Percentiles rank a stretch among this genome's conserved stretches.
phyloP scores from a whole-genome alignment of 2,888 invertebrate species.

The Hirtodrosophila trivittata region DNA sequence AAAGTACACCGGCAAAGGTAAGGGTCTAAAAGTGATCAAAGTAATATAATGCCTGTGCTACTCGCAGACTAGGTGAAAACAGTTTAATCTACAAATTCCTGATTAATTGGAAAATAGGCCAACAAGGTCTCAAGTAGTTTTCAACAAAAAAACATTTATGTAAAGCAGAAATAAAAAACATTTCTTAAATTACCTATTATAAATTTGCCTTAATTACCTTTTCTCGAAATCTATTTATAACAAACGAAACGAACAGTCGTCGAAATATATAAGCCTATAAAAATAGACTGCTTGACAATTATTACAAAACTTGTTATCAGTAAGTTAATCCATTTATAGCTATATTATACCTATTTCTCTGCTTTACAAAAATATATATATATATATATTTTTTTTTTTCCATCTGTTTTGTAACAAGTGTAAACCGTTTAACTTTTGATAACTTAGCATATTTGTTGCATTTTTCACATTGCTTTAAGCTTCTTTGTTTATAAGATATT shows the following conservation, averaged over 20 bases:
- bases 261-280: not conserved
- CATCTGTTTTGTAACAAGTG: not conserved
- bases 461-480: slow-evolving; percentile 57
- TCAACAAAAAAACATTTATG: no score
- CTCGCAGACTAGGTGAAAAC: no score
- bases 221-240: not conserved
- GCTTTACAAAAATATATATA: no score
- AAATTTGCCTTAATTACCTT: no score
- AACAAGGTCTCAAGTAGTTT: no score
- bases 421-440: slow-evolving; percentile 2
- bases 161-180: not conserved
- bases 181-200: slow-evolving; percentile 12
- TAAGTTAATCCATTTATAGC: not conserved
- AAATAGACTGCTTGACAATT: not conserved
- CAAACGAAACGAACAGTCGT: not conserved
- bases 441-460: slow-evolving; percentile 40
- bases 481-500: slow-evolving; percentile 42
- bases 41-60: no score
- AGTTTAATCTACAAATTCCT: no score
- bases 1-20: no score
- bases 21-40: no score
- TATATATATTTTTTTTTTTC: not conserved
- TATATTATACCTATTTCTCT: no score
- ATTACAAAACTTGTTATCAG: not conserved
- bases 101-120: no score